A percentile compares a stretch with the other conserved stretches of the same genome.
These are phyloP conservation scores for Leptobrachium ailaonicum DNA, from an alignment of 2,113 vertebrate species.

Conservation along the genomic window DNA sequence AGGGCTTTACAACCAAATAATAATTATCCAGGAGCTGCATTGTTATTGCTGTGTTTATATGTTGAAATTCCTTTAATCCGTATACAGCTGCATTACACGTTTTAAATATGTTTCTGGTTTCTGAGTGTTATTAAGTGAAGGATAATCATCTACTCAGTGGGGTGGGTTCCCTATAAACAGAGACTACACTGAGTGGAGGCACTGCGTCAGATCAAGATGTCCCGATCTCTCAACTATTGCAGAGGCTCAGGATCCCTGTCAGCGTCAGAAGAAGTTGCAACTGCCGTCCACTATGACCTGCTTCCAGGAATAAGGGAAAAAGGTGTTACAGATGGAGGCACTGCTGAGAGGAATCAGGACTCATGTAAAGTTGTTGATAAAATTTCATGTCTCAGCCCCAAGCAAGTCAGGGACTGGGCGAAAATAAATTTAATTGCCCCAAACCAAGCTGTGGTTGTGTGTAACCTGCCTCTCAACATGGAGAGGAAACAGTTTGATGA, in stretches of 20 bases:
- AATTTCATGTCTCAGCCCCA: not conserved
- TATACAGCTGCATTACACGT: too few species aligned
- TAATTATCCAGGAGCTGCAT: too few species aligned
- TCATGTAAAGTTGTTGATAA: too few species aligned
- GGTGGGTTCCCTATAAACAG: not conserved
- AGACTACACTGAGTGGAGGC: not conserved
- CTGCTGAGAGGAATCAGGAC: too few species aligned
- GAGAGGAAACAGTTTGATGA: too few species aligned
- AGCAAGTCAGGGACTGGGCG: not conserved
- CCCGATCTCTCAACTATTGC: not conserved
- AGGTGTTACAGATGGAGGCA: not conserved
- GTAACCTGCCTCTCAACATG: not conserved
- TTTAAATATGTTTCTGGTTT: not conserved
- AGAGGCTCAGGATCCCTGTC: constrained; percentile 1
- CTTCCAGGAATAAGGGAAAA: not conserved
- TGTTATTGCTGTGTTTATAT: too few species aligned
- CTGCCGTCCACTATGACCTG: not conserved
- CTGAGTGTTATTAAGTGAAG: not conserved
- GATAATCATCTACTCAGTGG: not conserved
- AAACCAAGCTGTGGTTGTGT: not conserved
- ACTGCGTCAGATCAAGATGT: not conserved
- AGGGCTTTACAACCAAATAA: too few species aligned
- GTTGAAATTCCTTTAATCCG: too few species aligned
- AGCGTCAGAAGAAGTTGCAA: not conserved
- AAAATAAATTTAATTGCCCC: not conserved